A percentile compares a stretch with the other conserved stretches of the same genome.
Evolutionary conservation across 2,797 vertebrate genomes (phyloP).

Genomic region (Psittacula echo): DNA sequence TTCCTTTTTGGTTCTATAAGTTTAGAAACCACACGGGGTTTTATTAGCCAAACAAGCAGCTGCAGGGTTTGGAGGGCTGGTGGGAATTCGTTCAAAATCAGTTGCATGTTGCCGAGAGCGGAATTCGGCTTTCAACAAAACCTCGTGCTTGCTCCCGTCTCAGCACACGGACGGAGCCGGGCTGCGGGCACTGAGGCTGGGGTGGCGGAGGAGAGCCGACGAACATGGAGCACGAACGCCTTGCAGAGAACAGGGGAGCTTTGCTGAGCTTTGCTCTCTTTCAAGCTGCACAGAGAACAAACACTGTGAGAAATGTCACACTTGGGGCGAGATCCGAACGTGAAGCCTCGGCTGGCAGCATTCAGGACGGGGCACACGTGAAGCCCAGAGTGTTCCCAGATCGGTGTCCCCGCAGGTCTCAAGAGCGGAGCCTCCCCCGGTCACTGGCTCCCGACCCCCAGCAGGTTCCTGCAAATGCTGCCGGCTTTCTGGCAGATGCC

Average conservation of each 20-base stretch:
- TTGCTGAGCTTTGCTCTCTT: background rate
- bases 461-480: background rate
- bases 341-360: background rate
- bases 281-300: background rate
- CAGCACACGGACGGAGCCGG: background rate
- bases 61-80: background rate
- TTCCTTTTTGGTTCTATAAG: background rate
- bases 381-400: background rate
- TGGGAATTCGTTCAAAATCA: slow-evolving; percentile 13
- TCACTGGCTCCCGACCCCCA: background rate
- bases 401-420: background rate
- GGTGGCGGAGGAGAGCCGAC: background rate
- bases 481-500: background rate
- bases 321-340: background rate
- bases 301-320: background rate
- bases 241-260: background rate
- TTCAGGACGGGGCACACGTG: too few species aligned
- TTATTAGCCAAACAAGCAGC: slow-evolving; percentile 14
- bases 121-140: background rate
- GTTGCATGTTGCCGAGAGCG: background rate
- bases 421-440: background rate
- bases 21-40: slow-evolving; percentile 5
- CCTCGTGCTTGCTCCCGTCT: background rate
- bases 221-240: background rate
- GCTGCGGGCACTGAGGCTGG: background rate